Percentiles rank a stretch among this genome's conserved stretches.
phyloP scores from a whole-genome alignment of 2,797 vertebrate species.

The Cynodonichthys magdalenae region DNA sequence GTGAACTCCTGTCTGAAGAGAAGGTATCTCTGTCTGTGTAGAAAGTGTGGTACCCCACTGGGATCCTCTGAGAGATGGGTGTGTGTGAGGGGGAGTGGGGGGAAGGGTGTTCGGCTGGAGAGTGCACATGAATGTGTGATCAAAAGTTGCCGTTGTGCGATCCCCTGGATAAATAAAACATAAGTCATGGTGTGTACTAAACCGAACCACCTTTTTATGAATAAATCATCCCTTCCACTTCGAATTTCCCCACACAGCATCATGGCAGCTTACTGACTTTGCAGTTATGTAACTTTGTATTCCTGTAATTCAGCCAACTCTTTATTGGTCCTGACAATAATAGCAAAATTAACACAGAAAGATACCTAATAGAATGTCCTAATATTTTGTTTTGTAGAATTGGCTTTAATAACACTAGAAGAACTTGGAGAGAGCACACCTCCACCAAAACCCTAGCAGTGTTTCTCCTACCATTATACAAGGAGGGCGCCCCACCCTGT shows the following conservation, averaged over 20 bases:
- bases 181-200: constrained; percentile 61
- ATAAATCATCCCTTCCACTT: constrained; percentile 65
- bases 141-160: constrained; percentile 71
- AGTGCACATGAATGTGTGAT: constrained; percentile 64
- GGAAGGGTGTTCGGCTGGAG: no score
- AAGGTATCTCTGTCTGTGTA: constrained; percentile 52
- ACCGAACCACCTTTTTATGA: constrained; percentile 68
- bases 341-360: constrained; percentile 7
- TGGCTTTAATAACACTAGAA: no score
- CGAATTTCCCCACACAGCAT: constrained; percentile 39
- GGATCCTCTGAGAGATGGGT: constrained; percentile 24
- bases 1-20: constrained; percentile 50
- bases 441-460: no score
- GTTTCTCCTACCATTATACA: no score
- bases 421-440: no score
- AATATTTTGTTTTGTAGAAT: no score
- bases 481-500: no score
- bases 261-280: constrained; percentile 39
- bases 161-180: constrained; percentile 75
- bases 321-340: constrained; percentile 19
- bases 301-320: constrained; percentile 31
- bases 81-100: no score
- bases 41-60: constrained; percentile 46
- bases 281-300: constrained; percentile 52
- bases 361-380: constrained; percentile 3